A percentile compares a stretch with the other conserved stretches of the same genome.
phyloP scores from a whole-genome alignment of 2,888 invertebrate species.

The Lacanobia oleracea region DNA sequence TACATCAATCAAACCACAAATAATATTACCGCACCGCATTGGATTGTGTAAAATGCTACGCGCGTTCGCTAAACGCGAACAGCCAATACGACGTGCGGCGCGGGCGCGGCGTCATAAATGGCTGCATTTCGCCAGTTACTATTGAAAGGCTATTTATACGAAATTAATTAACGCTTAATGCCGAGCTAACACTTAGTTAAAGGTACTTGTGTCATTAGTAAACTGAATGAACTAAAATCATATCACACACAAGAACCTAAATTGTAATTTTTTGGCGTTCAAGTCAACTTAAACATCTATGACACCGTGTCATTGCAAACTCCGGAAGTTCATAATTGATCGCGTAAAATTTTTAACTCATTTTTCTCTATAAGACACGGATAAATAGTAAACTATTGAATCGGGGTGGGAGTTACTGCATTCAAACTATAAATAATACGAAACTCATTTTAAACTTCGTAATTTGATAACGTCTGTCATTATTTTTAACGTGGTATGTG shows the following conservation, averaged over 20 bases:
- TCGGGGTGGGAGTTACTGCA: no score
- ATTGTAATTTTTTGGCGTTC: neutral
- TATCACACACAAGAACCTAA: neutral
- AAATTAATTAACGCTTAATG: neutral
- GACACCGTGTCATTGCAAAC: no score
- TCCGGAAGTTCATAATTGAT: no score
- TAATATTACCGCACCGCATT: neutral
- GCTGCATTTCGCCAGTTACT: neutral
- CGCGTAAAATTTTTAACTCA: no score
- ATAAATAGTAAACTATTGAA: no score
- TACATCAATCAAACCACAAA: neutral
- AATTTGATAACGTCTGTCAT: no score
- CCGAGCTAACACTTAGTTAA: neutral
- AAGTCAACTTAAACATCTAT: neutral
- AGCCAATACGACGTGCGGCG: no score
- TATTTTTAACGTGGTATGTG: conserved; percentile 34
- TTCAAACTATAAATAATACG: no score
- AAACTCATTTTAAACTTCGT: no score
- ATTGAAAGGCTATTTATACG: conserved; percentile 1
- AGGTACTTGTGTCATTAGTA: neutral
- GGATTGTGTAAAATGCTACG: neutral
- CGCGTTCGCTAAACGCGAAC: no score
- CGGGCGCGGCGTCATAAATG: neutral
- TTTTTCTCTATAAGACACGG: no score
- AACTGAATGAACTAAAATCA: neutral